These are phyloP conservation scores for Leptosomus discolor DNA, from an alignment of 2,113 vertebrate genomes.

Conservation along the genomic window DNA sequence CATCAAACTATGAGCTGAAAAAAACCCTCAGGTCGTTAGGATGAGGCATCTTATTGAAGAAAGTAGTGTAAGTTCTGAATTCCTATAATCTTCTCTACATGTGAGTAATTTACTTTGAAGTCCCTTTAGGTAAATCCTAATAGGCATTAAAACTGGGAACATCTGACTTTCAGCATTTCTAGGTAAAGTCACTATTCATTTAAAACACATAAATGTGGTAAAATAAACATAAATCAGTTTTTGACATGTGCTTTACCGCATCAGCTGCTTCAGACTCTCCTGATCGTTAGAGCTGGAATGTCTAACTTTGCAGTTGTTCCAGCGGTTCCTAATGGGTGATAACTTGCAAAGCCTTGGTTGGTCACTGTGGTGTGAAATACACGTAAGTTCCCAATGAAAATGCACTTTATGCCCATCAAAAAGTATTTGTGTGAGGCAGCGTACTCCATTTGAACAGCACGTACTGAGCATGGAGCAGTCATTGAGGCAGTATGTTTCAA, in stretches of 20 bases:
- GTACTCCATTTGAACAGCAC: background rate
- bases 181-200: background rate
- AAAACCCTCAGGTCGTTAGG: background rate
- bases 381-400: background rate
- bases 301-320: background rate
- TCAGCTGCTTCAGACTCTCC: background rate
- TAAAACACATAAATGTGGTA: background rate
- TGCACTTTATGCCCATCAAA: background rate
- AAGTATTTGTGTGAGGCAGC: background rate
- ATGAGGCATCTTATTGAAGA: background rate
- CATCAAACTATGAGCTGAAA: background rate
- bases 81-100: background rate
- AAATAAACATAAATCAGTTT: background rate
- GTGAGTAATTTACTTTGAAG: constrained; percentile 9
- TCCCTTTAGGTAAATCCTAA: background rate
- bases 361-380: background rate
- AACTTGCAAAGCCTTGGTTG: background rate
- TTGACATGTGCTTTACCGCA: background rate
- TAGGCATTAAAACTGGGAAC: background rate
- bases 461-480: background rate
- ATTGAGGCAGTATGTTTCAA: background rate
- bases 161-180: background rate
- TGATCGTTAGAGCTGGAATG: background rate
- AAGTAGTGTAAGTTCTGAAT: background rate
- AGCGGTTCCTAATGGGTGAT: background rate